phyloP scores from a whole-genome alignment of 1,140 invertebrate species.

The Phthorimaea operculella region DNA sequence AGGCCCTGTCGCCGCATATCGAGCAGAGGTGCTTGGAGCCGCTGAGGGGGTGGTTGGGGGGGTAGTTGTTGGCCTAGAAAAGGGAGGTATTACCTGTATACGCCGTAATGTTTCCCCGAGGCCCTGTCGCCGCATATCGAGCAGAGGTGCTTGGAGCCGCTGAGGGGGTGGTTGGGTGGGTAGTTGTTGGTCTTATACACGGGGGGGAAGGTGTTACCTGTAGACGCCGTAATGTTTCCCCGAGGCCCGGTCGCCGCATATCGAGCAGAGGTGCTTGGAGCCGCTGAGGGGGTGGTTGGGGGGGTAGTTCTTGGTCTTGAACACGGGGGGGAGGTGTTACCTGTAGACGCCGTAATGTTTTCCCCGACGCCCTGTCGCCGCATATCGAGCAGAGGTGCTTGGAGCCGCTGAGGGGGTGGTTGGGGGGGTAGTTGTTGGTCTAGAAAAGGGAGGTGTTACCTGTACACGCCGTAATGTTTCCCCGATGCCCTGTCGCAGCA shows the following conservation, averaged over 20 bases:
- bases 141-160: slow-evolving; percentile 93
- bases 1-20: slow-evolving; percentile 94
- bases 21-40: slow-evolving; percentile 95
- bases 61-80: slow-evolving; percentile 81
- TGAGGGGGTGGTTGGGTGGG: slow-evolving; percentile 93
- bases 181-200: slow-evolving; percentile 70
- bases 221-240: too few species aligned
- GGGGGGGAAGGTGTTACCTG: slow-evolving; percentile 60
- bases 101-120: slow-evolving; percentile 95
- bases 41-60: slow-evolving; percentile 92
- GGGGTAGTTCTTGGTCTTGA: too few species aligned
- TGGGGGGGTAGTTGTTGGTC: too few species aligned
- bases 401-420: too few species aligned
- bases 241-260: too few species aligned
- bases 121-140: slow-evolving; percentile 95
- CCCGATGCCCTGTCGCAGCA: too few species aligned
- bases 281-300: too few species aligned
- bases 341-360: slow-evolving; percentile 98
- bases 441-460: too few species aligned
- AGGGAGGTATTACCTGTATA: slow-evolving; percentile 95
- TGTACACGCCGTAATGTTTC: too few species aligned
- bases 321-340: slow-evolving; percentile 58
- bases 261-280: too few species aligned
- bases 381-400: too few species aligned
- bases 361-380: too few species aligned